These are phyloP conservation scores for Epistrophe grossulariae DNA, from an alignment of 2,888 invertebrate species.

Conservation along the genomic window DNA sequence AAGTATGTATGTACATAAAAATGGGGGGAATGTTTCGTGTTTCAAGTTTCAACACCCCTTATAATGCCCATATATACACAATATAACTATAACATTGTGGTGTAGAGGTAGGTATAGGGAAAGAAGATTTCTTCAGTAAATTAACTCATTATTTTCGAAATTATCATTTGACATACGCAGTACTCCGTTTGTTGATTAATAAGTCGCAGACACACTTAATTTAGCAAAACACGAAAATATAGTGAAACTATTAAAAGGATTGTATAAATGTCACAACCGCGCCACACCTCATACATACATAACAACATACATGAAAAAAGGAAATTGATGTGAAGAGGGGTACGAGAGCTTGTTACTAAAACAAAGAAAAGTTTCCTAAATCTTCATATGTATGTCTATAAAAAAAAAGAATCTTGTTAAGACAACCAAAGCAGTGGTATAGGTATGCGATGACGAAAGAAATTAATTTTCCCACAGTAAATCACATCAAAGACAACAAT, in stretches of 20 bases:
- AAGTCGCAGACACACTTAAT: constrained; percentile 66
- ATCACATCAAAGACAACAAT: constrained; percentile 64
- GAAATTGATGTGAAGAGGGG: not conserved
- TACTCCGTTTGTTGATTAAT: constrained; percentile 62
- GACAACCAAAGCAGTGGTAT: not conserved
- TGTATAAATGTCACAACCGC: constrained; percentile 26
- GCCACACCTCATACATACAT: not conserved
- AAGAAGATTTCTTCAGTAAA: constrained; percentile 34
- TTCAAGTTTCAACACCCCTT: not conserved
- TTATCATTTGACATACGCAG: constrained; percentile 57
- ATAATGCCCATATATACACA: not conserved
- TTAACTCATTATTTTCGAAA: constrained; percentile 70
- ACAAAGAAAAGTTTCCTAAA: constrained; percentile 1
- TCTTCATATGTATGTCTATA: too few species aligned
- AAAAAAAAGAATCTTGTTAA: not conserved
- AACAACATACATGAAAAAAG: not conserved
- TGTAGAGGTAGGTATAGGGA: not conserved
- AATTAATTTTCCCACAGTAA: constrained; percentile 69
- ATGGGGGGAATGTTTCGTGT: not conserved
- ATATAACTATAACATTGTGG: not conserved
- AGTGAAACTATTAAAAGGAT: constrained; percentile 41
- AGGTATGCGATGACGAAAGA: constrained; percentile 25
- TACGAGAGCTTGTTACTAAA: not conserved
- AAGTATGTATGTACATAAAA: constrained; percentile 18
- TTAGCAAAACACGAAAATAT: constrained; percentile 53